Conservation (phyloP, 2,888 invertebrate species). For the Nebria salina region DNA sequence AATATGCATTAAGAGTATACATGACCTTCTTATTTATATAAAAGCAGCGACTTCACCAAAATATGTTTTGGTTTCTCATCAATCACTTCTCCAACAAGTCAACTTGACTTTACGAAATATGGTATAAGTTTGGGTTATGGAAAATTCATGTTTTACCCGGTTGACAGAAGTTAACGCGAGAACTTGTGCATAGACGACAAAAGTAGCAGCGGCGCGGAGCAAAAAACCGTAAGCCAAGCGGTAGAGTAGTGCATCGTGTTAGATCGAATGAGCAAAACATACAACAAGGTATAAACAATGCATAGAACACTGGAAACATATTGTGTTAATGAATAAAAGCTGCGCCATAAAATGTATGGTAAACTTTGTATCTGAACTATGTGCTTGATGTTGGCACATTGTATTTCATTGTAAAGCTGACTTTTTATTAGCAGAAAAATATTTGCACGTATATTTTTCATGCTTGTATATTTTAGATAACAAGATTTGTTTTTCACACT, state of each 20-base stretch:
- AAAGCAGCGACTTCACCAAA: not conserved
- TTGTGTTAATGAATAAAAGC: conserved; percentile 46
- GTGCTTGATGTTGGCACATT: not conserved
- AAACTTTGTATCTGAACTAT: conserved; percentile 11
- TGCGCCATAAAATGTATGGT: conserved; percentile 23
- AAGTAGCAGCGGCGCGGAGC: conserved; percentile 3
- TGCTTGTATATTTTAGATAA: not conserved
- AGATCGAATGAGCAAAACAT: conserved; percentile 35
- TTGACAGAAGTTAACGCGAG: conserved; percentile 34
- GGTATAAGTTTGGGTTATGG: not conserved
- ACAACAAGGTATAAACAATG: conserved; percentile 42
- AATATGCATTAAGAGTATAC: no score
- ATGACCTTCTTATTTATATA: no score
- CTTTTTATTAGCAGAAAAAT: not conserved
- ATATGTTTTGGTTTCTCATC: not conserved
- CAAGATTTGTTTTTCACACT: not conserved
- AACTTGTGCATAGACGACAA: conserved; percentile 22
- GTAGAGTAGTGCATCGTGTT: not conserved
- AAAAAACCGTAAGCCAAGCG: not conserved
- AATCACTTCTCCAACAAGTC: not conserved
- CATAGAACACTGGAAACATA: conserved; percentile 43
- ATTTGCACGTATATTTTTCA: not conserved
- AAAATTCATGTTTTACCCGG: conserved; percentile 37
- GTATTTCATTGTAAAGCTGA: conserved; percentile 1
- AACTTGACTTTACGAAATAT: not conserved